A percentile compares a stretch with the other conserved stretches of the same genome.
Conservation (phyloP, 2,888 invertebrate species). For the Halocaridina rubra region DNA sequence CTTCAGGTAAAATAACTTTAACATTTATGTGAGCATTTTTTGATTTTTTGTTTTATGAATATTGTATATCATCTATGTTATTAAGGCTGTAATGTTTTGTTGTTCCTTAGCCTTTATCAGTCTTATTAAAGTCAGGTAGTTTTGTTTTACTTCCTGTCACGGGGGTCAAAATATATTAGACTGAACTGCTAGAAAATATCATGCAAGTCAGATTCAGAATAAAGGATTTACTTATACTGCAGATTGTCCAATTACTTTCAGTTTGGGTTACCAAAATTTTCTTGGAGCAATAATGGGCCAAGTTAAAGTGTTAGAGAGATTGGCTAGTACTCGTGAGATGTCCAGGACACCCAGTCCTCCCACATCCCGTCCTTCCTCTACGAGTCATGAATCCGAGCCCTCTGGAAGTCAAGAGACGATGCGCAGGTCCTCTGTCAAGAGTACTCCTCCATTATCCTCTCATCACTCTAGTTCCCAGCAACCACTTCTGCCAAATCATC, state of each 20-base stretch:
- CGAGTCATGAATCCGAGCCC: slow-evolving; percentile 41
- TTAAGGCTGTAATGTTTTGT: too few relatives aligned
- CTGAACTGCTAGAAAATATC: too few relatives aligned
- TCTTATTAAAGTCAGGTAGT: too few relatives aligned
- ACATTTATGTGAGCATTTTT: too few relatives aligned
- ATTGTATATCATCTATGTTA: too few relatives aligned
- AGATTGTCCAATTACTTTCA: background rate
- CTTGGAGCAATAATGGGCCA: slow-evolving; percentile 56
- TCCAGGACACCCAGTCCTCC: slow-evolving; percentile 41
- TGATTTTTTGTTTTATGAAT: too few relatives aligned
- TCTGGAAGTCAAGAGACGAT: background rate
- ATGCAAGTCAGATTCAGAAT: too few relatives aligned
- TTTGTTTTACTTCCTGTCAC: too few relatives aligned
- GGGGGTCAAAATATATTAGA: too few relatives aligned
- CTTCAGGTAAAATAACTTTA: too few relatives aligned
- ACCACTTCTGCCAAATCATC: background rate
- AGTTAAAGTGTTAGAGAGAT: slow-evolving; percentile 39
- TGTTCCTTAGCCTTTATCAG: too few relatives aligned
- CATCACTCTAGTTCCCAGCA: background rate
- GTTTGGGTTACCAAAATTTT: slow-evolving; percentile 62
- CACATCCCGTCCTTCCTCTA: slow-evolving; percentile 50
- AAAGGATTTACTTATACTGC: background rate
- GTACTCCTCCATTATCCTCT: background rate
- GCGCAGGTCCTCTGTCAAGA: slow-evolving; percentile 18
- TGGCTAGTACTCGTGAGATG: slow-evolving; percentile 34